Evolutionary conservation across 2,113 vertebrate species (phyloP).

Genomic region (Zosterops hypoxanthus): DNA sequence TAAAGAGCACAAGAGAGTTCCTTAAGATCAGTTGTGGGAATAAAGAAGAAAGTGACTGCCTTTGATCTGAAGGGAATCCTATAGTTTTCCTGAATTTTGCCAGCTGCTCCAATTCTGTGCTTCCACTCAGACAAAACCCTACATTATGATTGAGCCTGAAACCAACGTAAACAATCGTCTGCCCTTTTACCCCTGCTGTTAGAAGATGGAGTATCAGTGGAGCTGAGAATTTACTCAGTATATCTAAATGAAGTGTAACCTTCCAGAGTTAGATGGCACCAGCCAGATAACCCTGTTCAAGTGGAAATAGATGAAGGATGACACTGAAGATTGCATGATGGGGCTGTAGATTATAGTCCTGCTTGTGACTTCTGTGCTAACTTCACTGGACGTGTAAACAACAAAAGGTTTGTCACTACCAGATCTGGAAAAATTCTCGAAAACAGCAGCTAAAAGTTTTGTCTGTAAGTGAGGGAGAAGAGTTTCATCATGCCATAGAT

Average conservation of each 20-base stretch:
- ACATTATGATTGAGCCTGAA: conserved; percentile 9
- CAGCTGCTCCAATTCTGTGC: conserved; percentile 25
- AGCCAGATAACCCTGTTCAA: conserved; percentile 28
- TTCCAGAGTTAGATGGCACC: conserved; percentile 39
- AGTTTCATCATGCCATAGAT: neutral
- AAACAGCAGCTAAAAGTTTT: neutral
- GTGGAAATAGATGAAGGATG: conserved; percentile 8
- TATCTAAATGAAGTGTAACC: conserved; percentile 53
- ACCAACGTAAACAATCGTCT: conserved; percentile 32
- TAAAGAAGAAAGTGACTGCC: conserved; percentile 14
- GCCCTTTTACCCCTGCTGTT: conserved; percentile 43
- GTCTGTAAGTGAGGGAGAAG: neutral
- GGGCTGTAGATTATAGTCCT: neutral
- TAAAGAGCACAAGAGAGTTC: neutral
- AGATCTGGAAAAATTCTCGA: neutral
- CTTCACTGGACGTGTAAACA: neutral
- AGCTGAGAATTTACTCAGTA: conserved; percentile 31
- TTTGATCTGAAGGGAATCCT: conserved; percentile 50
- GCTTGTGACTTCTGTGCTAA: neutral
- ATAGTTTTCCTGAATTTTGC: conserved; percentile 28
- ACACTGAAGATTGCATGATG: neutral
- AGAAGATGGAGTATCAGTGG: conserved; percentile 37
- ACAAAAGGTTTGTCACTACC: neutral
- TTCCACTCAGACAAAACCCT: conserved; percentile 47
- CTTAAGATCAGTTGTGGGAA: neutral